A percentile compares a stretch with the other conserved stretches of the same genome.
Conservation (phyloP, 1,140 invertebrate genomes). For the Drosophila pseudoobscura region DNA sequence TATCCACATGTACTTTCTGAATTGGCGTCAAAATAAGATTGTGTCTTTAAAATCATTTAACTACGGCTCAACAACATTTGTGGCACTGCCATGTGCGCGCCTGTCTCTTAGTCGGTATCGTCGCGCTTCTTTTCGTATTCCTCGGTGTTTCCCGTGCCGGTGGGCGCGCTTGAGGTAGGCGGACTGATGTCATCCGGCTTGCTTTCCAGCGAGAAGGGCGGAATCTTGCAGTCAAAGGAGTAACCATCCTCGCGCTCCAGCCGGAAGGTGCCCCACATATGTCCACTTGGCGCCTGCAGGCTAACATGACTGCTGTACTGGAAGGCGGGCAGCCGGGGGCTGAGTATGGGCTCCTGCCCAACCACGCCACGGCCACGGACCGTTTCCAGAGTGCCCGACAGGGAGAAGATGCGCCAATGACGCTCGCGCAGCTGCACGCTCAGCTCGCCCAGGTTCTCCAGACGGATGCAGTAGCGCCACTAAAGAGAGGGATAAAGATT, state of each 20-base stretch:
- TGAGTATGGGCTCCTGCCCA: constrained; percentile 96
- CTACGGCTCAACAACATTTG: constrained; percentile 42
- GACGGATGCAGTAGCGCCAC: constrained; percentile 97
- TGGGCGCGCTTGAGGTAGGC: constrained; percentile 31
- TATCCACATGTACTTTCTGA: constrained; percentile 75
- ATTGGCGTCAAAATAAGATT: constrained; percentile 49
- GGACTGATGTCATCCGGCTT: constrained; percentile 89
- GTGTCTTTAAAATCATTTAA: constrained; percentile 61
- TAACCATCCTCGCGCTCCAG: constrained; percentile 98
- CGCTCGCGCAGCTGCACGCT: constrained; percentile 96
- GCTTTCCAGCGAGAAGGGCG: constrained; percentile 97
- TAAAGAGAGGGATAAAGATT: constrained; percentile 77
- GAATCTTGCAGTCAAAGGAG: constrained; percentile 97
- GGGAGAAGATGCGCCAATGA: constrained; percentile 98
- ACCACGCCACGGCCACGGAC: constrained; percentile 96
- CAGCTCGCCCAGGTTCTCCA: constrained; percentile 96
- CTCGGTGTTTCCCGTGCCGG: constrained; percentile 4
- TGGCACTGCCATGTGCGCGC: not conserved
- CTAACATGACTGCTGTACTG: constrained; percentile 99
- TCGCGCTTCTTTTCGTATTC: constrained; percentile 39
- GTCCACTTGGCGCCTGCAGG: constrained; percentile 97
- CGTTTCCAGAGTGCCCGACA: constrained; percentile 97
- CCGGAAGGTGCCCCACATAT: constrained; percentile 99
- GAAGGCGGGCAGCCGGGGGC: constrained; percentile 94
- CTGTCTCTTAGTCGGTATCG: constrained; percentile 48